A percentile compares a stretch with the other conserved stretches of the same genome.
Conservation (phyloP, 2,113 vertebrate species). For the Hippotragus niger region DNA sequence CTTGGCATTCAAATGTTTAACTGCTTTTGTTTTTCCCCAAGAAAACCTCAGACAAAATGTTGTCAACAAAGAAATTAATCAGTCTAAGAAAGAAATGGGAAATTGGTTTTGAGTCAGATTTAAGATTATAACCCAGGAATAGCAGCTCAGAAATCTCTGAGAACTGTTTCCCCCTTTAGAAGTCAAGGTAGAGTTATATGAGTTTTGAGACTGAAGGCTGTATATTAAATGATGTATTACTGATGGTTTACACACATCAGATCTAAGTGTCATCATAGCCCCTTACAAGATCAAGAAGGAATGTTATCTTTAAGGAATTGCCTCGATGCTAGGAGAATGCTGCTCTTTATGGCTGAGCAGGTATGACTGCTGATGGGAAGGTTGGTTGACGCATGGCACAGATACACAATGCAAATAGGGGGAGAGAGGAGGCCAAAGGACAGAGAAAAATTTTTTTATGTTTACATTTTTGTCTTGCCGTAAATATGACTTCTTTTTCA, state of each 20-base stretch:
- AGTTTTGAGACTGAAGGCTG: background rate
- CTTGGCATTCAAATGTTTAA: background rate
- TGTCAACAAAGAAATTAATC: background rate
- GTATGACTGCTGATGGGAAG: background rate
- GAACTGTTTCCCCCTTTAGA: background rate
- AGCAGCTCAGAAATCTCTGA: background rate
- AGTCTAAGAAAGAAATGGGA: background rate
- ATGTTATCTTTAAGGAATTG: background rate
- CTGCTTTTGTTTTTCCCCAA: background rate
- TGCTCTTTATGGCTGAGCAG: background rate
- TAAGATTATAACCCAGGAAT: background rate
- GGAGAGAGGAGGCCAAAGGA: background rate
- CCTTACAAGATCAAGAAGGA: background rate
- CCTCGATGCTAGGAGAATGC: background rate
- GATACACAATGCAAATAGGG: background rate
- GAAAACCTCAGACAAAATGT: background rate
- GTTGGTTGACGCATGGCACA: background rate
- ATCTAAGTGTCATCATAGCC: background rate
- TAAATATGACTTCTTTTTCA: background rate
- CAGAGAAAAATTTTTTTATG: background rate
- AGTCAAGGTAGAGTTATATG: background rate
- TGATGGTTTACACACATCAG: background rate
- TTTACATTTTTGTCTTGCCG: background rate
- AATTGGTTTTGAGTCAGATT: background rate
- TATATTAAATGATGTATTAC: background rate